These are phyloP conservation scores for Telenomus remus DNA, from an alignment of 1,140 invertebrate species.

Conservation along the genomic window DNA sequence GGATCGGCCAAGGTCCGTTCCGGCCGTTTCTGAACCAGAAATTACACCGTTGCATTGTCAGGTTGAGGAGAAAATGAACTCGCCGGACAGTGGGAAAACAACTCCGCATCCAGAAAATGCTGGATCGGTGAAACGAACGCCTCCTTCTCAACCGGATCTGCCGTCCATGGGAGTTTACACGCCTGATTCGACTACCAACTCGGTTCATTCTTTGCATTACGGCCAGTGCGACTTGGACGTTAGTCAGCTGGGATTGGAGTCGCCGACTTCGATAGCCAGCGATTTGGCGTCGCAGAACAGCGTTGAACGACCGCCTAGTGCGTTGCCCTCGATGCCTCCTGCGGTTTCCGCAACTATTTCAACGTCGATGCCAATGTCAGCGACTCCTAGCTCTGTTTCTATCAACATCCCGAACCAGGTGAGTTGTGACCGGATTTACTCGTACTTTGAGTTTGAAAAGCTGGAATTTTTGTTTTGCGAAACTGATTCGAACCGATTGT, in stretches of 20 bases:
- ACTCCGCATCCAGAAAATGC: conserved; percentile 77
- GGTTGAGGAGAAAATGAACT: conserved; percentile 70
- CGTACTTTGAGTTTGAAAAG: neutral
- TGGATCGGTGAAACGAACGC: conserved; percentile 76
- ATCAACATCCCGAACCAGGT: conserved; percentile 64
- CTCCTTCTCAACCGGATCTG: conserved; percentile 79
- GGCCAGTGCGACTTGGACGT: conserved; percentile 88
- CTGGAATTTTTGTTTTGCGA: neutral
- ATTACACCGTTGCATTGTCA: conserved; percentile 62
- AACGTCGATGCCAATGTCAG: conserved; percentile 66
- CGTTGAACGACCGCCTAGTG: conserved; percentile 78
- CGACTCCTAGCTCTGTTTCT: conserved; percentile 61
- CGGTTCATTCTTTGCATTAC: conserved; percentile 88
- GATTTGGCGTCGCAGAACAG: conserved; percentile 87
- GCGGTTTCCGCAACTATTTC: conserved; percentile 63
- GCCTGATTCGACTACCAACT: conserved; percentile 89
- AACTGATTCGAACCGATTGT: too few relatives aligned
- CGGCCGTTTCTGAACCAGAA: conserved; percentile 61
- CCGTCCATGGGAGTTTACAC: conserved; percentile 89
- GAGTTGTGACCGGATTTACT: conserved; percentile 2
- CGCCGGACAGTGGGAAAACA: conserved; percentile 77
- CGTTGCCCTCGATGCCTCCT: conserved; percentile 67
- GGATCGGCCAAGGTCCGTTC: conserved; percentile 57
- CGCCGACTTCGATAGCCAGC: conserved; percentile 89
- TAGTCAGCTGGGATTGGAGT: conserved; percentile 87